These are phyloP conservation scores for Pilophorus perplexus DNA, from an alignment of 2,888 invertebrate species.

Conservation along the genomic window DNA sequence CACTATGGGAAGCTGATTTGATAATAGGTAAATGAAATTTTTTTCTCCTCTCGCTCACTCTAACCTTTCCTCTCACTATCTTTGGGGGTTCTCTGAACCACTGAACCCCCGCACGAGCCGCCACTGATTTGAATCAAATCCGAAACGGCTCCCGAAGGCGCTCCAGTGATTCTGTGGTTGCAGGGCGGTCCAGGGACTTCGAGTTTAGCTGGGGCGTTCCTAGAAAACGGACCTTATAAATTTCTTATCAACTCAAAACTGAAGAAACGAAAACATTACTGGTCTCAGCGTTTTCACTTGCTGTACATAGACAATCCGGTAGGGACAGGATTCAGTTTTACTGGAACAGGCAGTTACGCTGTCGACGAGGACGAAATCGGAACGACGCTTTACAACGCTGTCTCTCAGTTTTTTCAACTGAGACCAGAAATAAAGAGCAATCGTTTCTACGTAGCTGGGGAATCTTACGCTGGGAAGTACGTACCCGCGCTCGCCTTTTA, in stretches of 20 bases:
- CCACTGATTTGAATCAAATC: no score
- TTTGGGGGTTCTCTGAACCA: no score
- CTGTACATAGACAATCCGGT: no score
- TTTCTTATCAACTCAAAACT: constrained; percentile 26
- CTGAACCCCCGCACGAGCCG: no score
- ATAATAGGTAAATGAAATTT: no score
- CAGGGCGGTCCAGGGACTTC: constrained; percentile 62
- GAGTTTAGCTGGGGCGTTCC: constrained; percentile 59
- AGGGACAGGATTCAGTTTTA: constrained; percentile 65
- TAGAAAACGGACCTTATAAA: constrained; percentile 60
- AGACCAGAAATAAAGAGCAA: constrained; percentile 58
- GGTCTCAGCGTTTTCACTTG: constrained; percentile 60
- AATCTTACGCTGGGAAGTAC: constrained; percentile 63
- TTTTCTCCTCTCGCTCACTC: no score
- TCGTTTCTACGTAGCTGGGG: constrained; percentile 62
- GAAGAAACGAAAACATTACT: constrained; percentile 55
- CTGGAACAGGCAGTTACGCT: constrained; percentile 58
- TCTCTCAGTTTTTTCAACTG: constrained; percentile 61
- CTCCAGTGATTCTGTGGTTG: constrained; percentile 59
- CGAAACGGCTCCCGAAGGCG: constrained; percentile 51
- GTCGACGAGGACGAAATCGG: constrained; percentile 59
- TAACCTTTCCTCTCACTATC: no score
- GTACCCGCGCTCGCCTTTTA: constrained; percentile 57
- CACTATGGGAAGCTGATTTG: no score
- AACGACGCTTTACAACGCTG: constrained; percentile 56